Percentiles rank a stretch among this genome's conserved stretches.
These are phyloP conservation scores for Hemiscyllium ocellatum DNA, from an alignment of 2,113 vertebrate genomes.

Conservation along the genomic window DNA sequence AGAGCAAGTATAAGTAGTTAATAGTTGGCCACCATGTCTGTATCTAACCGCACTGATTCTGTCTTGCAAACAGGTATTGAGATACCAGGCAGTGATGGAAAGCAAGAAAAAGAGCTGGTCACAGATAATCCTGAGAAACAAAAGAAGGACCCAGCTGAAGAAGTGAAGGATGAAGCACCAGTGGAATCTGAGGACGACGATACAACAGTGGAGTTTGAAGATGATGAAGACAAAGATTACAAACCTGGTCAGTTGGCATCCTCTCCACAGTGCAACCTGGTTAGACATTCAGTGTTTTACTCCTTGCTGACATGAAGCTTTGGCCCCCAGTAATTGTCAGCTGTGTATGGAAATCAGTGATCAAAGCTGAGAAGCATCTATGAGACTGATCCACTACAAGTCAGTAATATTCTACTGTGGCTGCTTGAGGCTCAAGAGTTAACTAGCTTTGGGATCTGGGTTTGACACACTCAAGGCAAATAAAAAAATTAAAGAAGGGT, in stretches of 20 bases:
- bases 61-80: not conserved
- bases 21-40: not conserved
- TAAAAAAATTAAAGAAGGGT: not conserved
- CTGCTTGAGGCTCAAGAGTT: not conserved
- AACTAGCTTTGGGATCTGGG: not conserved
- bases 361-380: not conserved
- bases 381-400: not conserved
- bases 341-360: not conserved
- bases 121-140: not conserved
- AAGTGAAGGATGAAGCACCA: conserved; percentile 36
- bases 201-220: conserved; percentile 38
- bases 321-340: not conserved
- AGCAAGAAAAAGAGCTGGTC: not conserved
- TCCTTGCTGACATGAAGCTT: not conserved
- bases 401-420: not conserved
- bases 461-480: not conserved
- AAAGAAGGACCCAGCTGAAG: accelerated
- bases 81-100: not conserved
- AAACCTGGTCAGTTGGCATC: conserved; percentile 20
- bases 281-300: too few relatives aligned
- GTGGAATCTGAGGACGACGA: conserved; percentile 41
- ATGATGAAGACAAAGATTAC: conserved; percentile 34
- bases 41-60: not conserved
- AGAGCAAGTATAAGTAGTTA: not conserved
- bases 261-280: not conserved